Conservation (phyloP, 35 echinoderm and acorn worm species). For the Eucidaris tribuloides region DNA sequence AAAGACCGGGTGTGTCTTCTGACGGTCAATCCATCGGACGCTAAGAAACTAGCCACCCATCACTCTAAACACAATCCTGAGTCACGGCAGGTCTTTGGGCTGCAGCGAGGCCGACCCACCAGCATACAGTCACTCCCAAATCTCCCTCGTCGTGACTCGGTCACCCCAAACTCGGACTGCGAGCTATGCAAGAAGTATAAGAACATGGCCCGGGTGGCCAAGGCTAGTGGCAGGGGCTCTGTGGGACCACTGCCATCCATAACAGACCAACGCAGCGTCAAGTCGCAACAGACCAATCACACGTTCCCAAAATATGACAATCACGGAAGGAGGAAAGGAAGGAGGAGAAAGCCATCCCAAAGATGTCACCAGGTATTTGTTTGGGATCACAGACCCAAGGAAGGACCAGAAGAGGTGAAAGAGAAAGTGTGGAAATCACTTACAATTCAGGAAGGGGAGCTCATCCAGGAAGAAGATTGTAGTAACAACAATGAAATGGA, state of each 20-base stretch:
- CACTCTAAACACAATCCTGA: not conserved
- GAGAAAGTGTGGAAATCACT: too few species aligned
- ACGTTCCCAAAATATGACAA: not conserved
- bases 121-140: not conserved
- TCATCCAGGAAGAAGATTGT: too few species aligned
- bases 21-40: not conserved
- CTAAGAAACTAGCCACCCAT: conserved; percentile 2
- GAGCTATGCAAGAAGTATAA: too few species aligned
- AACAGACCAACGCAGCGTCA: not conserved
- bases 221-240: not conserved
- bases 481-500: too few species aligned
- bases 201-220: too few species aligned
- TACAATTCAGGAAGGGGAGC: too few species aligned
- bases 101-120: not conserved
- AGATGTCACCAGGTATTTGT: conserved; percentile 1
- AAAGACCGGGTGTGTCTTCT: not conserved
- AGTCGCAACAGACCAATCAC: not conserved
- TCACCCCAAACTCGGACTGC: too few species aligned
- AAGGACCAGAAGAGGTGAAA: too few species aligned
- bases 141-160: not conserved
- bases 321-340: not conserved
- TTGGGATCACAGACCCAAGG: not conserved
- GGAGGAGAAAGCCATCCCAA: not conserved
- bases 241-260: not conserved
- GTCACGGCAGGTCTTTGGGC: not conserved